Percentiles rank a stretch among this genome's conserved stretches.
Evolutionary conservation across 2,113 vertebrate species (phyloP).

Genomic region (Oryzias curvinotus): DNA sequence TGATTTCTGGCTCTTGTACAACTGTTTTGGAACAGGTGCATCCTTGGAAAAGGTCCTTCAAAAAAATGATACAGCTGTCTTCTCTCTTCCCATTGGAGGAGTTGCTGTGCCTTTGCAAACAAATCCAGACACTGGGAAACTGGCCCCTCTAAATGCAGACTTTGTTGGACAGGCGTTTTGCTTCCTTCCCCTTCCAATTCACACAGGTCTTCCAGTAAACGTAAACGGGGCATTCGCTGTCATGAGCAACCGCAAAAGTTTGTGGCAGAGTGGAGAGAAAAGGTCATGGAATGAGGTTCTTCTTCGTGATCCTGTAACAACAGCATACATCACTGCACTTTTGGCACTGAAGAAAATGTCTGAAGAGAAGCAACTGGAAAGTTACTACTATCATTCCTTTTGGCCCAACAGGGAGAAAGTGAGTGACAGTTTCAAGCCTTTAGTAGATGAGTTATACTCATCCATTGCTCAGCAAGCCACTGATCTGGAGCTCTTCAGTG

Average conservation of each 20-base stretch:
- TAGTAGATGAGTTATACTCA: slow-evolving; percentile 80
- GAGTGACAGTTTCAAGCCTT: slow-evolving; percentile 73
- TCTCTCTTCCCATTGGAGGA: slow-evolving; percentile 77
- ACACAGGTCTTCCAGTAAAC: slow-evolving; percentile 82
- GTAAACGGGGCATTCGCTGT: slow-evolving; percentile 84
- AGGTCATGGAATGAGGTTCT: slow-evolving; percentile 81
- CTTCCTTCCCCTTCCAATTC: slow-evolving; percentile 82
- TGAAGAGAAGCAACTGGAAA: slow-evolving; percentile 68
- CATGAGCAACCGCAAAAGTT: slow-evolving; percentile 82
- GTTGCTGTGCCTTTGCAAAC: slow-evolving; percentile 79
- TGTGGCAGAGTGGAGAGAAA: slow-evolving; percentile 77
- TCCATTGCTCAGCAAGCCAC: slow-evolving; percentile 51
- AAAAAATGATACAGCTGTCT: slow-evolving; percentile 44
- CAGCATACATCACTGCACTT: slow-evolving; percentile 76
- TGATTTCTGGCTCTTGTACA: slow-evolving; percentile 78
- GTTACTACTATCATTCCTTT: slow-evolving; percentile 78
- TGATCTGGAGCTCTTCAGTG: slow-evolving; percentile 75
- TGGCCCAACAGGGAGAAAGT: slow-evolving; percentile 78
- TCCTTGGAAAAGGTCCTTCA: slow-evolving; percentile 70
- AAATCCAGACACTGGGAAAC: slow-evolving; percentile 53
- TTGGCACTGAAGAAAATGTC: slow-evolving; percentile 74
- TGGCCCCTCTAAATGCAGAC: slow-evolving; percentile 46
- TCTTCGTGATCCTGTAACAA: slow-evolving; percentile 69
- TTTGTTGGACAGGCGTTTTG: slow-evolving; percentile 81
- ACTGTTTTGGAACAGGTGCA: slow-evolving; percentile 73